Evolutionary conservation across 1,140 invertebrate genomes (phyloP), one percentile per base, ranked within the genome.

Genomic region (Cotesia vestalis): DNA sequence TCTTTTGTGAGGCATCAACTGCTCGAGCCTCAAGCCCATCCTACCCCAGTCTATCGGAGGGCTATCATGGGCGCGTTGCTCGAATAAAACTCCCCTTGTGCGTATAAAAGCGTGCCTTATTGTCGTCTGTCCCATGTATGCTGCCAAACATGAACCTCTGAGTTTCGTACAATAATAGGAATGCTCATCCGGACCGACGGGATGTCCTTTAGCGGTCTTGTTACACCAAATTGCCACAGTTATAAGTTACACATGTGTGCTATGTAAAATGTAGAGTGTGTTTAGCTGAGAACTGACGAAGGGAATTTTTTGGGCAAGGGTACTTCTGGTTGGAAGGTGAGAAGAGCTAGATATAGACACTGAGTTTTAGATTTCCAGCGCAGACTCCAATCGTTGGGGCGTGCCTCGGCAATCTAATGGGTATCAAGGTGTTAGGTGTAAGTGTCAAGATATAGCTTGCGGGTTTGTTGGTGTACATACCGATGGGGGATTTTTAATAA

Each of bases 151-250:
- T 14, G 36, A 36, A n/a, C 55, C 38, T 59, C 57, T 46, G n/a
- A n/a, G 51, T 68, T 17, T 68, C 27, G 27, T 66, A 51, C 9
- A 34, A 17, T 27, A 27, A 66, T 20, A 38, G 36, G 4, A 38
- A 71, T 57, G 60, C 14, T 51, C 69, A 71, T 71, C 46, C 46
- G 36, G 51, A 63, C 59, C 59, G 57, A 52, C 59, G 40, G 5
- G 55, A 60, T 51, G 40, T 61, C 55, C 62, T n/a, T 63, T 73
- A 73, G 72, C 72, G 72, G 72, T 73, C 72, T 73, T 73, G 72
- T 73, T 69, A 70, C 72, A 73, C 53, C 60, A 66, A 73, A 73
- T 64, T 73, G 67, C 69, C 66, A 55, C 40, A 46, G 40, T 46
- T 46, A 46, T 11, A 46, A 8, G 11, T 46, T 36, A n/a, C 51